Evolutionary conservation across 1,140 invertebrate genomes (phyloP).

Genomic region (Eumaeus atala): DNA sequence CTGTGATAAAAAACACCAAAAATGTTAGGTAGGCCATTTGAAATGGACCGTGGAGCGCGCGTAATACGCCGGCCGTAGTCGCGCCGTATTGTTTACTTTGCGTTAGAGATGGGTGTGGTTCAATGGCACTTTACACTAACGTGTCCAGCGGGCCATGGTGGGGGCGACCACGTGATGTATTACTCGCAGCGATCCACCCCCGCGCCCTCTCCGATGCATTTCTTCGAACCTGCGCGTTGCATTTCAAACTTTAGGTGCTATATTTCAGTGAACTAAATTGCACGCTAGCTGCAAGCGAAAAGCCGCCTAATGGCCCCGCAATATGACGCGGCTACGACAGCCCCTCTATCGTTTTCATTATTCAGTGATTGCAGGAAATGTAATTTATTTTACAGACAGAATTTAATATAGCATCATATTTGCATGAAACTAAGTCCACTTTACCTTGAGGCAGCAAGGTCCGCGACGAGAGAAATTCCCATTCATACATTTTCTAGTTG

Average conservation of each 20-base stretch:
- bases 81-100: conserved; percentile 30
- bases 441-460: conserved; percentile 17
- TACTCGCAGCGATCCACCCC: conserved; percentile 30
- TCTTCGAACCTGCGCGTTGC: conserved; percentile 36
- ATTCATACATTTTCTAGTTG: conserved; percentile 14
- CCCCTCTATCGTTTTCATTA: conserved; percentile 23
- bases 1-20: conserved; percentile 63
- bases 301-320: conserved; percentile 15
- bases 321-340: conserved; percentile 17
- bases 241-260: conserved; percentile 24
- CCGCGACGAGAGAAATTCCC: conserved; percentile 5
- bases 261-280: conserved; percentile 20
- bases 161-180: conserved; percentile 43
- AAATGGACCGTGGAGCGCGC: conserved; percentile 9
- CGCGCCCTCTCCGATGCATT: conserved; percentile 27
- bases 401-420: conserved; percentile 13
- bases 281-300: conserved; percentile 16
- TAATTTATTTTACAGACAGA: conserved; percentile 21
- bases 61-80: conserved; percentile 10
- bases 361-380: conserved; percentile 24
- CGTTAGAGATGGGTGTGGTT: conserved; percentile 43
- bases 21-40: conserved; percentile 26
- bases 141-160: conserved; percentile 25
- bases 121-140: conserved; percentile 32
- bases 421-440: conserved; percentile 18